Percentiles rank a stretch among this genome's conserved stretches.
phyloP scores from a whole-genome alignment of 2,888 invertebrate genomes.

The Acronicta psi region DNA sequence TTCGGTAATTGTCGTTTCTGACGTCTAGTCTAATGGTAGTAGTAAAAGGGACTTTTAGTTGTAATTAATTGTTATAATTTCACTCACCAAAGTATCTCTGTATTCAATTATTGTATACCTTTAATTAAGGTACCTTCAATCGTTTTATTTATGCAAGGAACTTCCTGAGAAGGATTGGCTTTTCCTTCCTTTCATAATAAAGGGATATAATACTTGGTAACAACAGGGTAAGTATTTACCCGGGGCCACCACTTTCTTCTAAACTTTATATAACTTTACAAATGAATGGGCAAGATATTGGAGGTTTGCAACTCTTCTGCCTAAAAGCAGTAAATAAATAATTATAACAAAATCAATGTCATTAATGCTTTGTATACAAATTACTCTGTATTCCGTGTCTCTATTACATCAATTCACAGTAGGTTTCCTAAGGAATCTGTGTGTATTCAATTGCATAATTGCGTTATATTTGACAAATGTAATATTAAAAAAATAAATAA shows the following conservation, averaged over 20 bases:
- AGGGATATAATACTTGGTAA: conserved; percentile 21
- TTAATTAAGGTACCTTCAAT: neutral
- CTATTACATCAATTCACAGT: no score
- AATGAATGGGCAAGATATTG: conserved; percentile 15
- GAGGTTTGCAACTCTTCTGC: conserved; percentile 1
- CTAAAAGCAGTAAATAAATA: conserved; percentile 7
- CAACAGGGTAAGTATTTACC: conserved; percentile 6
- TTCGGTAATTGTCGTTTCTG: no score
- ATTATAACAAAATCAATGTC: conserved; percentile 3
- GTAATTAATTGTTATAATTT: neutral
- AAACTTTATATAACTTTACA: conserved; percentile 16
- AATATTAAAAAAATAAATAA: no score
- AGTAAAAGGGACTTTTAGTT: no score
- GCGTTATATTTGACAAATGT: no score
- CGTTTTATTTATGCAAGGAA: conserved; percentile 16
- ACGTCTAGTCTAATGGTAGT: no score
- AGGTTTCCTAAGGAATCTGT: no score
- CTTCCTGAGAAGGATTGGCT: conserved; percentile 9
- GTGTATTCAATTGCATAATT: no score
- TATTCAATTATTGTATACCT: conserved; percentile 5
- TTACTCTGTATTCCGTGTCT: no score
- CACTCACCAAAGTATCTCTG: neutral
- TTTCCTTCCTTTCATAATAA: conserved; percentile 14
- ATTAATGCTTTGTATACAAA: neutral
- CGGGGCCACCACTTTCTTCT: conserved; percentile 1